Evolutionary conservation across 2,113 vertebrate genomes (phyloP), one percentile per base, ranked within the genome.

Genomic region (Eulemur rufifrons): DNA sequence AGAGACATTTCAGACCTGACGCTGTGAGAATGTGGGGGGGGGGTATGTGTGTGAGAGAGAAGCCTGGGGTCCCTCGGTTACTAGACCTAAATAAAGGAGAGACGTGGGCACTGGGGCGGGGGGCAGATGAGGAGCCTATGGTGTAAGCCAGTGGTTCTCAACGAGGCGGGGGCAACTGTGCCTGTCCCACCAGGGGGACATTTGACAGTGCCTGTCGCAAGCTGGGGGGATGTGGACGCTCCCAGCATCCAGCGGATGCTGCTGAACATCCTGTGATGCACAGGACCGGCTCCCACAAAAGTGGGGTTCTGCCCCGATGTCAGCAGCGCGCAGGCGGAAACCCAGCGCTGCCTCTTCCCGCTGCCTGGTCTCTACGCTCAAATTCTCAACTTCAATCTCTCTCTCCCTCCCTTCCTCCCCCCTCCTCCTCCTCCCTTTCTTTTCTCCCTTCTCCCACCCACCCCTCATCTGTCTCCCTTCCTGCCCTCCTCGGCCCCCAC

Each of bases 221-320:
- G 1, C 15, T 0, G 25, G 18, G 78, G 59, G 47, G 5, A 8
- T 2, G 81, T 11, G 59, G 68, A 7, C 45, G 42, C 59, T 71
- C 23, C 91, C 9, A 39, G 21, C 54, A 1, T 27, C 6, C 0
- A 0, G 21, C 2, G 59, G 61, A 17, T 25, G 18, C 50, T 80
- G 47, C 59, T 18, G 0, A 25, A 42, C 52, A 21, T 4, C 21
- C 34, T 0, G 0, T n/a, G 15, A 5, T 0, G 90, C 76, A 32
- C 66, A 69, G 61, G 42, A 17, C 1, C 0, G 59, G 23, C 34
- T n/a, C 76, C 47, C 29, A 15, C 59, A 18, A 3, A 50, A 63
- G 23, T 11, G 8, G 1, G 11, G 17, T 2, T 17, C 9, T 0
- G 0, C 8, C 52, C 29, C 52, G 21, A 20, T 14, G 20, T 14